Base-by-base conservation (phyloP, 2,888 invertebrate species). In the Mythimna ferrago region DNA sequence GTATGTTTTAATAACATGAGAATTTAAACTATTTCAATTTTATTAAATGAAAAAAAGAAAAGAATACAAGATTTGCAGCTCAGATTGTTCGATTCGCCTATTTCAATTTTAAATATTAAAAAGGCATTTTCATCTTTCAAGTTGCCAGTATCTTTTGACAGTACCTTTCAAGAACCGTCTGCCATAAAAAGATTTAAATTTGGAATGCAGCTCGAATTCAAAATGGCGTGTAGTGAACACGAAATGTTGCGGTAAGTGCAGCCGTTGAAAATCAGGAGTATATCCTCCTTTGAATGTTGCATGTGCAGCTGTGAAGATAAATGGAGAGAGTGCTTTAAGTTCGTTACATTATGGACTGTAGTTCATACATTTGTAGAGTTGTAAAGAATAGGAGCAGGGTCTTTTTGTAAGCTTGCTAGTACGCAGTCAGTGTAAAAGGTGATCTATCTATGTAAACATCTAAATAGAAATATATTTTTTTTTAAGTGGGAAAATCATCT, bases 151-250 rank as follows among this genome's bases (percentile, higher is more conserved):
- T 21, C 38, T 79, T 63, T 60, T 63, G 44, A 66, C 67, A 63
- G 64, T 32, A 2, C 21, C 11, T 51, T 56, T 48, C 56, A 66
- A 73, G 6, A 51, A 41, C 7, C 38, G 35, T 26, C 11, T 5
- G 11, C 35, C 51, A 44, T 65, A 66, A 72, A 60, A 68, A 62
- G 44, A 78, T 80, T 80, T 64, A 60, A 78, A 82, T 78, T 64
- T 48, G 32, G 66, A 82, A 73, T 73, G 63, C 26, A 63, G 57
- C 56, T 35, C 56, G n/a, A 69, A 69, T 71, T 61, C 9, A 73
- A 80, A 80, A 80, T 81, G 73, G 41, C 66, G 63, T 58, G 58
- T 69, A 61, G 62, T 66, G 69, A 83, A 60, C 65, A 63, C 35
- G 62, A 48, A 71, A 51, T 71, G 66, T 53, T 73, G 48, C 35